Conservation (phyloP, 2,888 invertebrate species). For the Dyspetes luteomarginatus region DNA sequence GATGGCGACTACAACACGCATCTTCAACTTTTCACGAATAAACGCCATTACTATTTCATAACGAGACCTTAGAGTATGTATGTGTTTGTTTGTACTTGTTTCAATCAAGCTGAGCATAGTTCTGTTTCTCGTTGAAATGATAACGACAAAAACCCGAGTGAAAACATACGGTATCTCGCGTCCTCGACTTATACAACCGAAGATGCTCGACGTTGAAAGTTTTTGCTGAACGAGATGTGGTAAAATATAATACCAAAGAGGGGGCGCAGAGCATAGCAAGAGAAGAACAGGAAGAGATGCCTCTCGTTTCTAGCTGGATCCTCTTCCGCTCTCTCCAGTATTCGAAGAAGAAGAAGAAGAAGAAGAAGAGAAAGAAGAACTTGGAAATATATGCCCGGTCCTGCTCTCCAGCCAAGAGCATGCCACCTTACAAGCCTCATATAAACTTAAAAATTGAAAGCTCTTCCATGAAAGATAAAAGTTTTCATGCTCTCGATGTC, state of each 20-base stretch:
- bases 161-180: conserved; percentile 23
- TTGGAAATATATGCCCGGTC: conserved; percentile 13
- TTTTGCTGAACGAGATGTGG: conserved; percentile 24
- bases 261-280: neutral
- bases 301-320: neutral
- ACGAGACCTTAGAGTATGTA: conserved; percentile 11
- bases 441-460: conserved; percentile 42
- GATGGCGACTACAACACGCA: conserved; percentile 13
- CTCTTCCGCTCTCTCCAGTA: neutral
- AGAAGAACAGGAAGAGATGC: neutral
- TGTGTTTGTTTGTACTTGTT: neutral
- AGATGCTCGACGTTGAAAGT: conserved; percentile 20
- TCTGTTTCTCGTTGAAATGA: conserved; percentile 20
- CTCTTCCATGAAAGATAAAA: conserved; percentile 30
- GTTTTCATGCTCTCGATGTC: conserved; percentile 5
- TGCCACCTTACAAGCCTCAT: neutral
- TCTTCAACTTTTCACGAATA: conserved; percentile 39
- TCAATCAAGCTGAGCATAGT: conserved; percentile 26
- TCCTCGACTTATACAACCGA: conserved; percentile 8
- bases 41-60: conserved; percentile 57
- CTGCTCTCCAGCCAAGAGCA: neutral
- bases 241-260: conserved; percentile 2
- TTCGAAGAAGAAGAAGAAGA: neutral
- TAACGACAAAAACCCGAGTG: conserved; percentile 9
- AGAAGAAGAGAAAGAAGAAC: conserved; percentile 4